Conservation (phyloP, 2,888 invertebrate genomes). For the Carpatolechia fugitivella region DNA sequence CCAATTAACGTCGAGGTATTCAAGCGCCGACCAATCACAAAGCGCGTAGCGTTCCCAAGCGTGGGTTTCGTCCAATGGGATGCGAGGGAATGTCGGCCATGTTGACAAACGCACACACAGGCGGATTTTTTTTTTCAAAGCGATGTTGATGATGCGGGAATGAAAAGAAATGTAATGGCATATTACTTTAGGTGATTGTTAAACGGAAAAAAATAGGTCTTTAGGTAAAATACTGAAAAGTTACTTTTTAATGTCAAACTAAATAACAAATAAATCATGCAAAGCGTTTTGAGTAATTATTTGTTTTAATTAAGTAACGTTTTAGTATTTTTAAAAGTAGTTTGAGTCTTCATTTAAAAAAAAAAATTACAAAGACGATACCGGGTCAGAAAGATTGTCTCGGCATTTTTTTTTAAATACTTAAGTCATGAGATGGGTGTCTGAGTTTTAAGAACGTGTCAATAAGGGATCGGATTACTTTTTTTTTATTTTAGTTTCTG, state of each 20-base stretch:
- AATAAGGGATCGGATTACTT: too few relatives aligned
- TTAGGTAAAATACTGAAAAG: conserved; percentile 1
- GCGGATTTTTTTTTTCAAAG: conserved; percentile 38
- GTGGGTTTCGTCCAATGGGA: conserved; percentile 44
- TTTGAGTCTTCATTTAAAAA: too few relatives aligned
- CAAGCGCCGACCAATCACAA: conserved; percentile 24
- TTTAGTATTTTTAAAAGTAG: neutral
- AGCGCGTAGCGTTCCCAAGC: conserved; percentile 37
- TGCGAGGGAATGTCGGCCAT: conserved; percentile 29
- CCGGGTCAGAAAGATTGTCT: too few relatives aligned
- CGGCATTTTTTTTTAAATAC: too few relatives aligned
- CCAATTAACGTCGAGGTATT: conserved; percentile 34
- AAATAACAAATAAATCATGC: neutral
- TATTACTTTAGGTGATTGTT: conserved; percentile 5
- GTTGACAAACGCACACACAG: conserved; percentile 50
- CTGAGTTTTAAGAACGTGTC: too few relatives aligned
- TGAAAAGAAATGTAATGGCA: conserved; percentile 42
- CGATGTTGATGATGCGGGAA: conserved; percentile 39
- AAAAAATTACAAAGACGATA: too few relatives aligned
- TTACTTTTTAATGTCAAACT: neutral
- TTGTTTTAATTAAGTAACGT: neutral
- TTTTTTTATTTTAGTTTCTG: too few relatives aligned
- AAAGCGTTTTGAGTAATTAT: neutral
- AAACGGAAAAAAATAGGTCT: conserved; percentile 1
- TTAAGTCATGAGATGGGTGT: too few relatives aligned